Evolutionary conservation across 2,113 vertebrate species (phyloP).

Genomic region (Spizaetus ornatus): DNA sequence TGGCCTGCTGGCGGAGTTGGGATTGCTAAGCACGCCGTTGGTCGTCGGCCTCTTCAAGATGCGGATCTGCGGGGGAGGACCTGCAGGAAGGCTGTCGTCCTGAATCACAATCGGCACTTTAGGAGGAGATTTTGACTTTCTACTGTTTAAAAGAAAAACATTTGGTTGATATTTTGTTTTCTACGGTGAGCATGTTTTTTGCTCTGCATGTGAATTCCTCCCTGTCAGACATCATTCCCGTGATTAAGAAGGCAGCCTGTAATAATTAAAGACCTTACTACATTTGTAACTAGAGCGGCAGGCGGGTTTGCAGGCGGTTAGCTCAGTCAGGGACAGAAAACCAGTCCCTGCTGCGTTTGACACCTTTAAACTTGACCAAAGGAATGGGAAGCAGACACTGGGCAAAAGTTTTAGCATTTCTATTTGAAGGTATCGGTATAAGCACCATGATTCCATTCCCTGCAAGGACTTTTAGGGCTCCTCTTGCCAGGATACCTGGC

Average conservation of each 20-base stretch:
- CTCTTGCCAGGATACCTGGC: background rate
- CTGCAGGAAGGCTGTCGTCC: conserved; percentile 86
- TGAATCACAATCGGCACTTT: conserved; percentile 93
- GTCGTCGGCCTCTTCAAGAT: conserved; percentile 93
- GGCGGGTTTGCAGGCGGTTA: background rate
- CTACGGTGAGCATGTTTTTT: fast-evolving
- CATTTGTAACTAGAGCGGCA: background rate
- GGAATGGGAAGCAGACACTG: background rate
- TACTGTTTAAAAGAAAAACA: conserved; percentile 55
- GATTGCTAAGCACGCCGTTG: conserved; percentile 85
- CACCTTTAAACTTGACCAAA: background rate
- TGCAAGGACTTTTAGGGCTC: background rate
- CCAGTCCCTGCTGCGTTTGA: background rate
- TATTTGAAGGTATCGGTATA: fast-evolving
- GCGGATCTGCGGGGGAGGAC: conserved; percentile 91
- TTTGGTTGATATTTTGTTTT: background rate
- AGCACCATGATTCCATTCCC: background rate
- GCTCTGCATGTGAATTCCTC: fast-evolving
- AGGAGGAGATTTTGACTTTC: conserved; percentile 85
- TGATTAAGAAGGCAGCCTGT: background rate
- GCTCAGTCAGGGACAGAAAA: background rate
- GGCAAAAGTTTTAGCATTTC: background rate
- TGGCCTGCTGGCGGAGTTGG: conserved; percentile 79
- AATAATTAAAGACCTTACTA: background rate
- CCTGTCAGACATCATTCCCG: background rate